phyloP scores from a whole-genome alignment of 2,797 vertebrate species.

The Tenualosa ilisha region DNA sequence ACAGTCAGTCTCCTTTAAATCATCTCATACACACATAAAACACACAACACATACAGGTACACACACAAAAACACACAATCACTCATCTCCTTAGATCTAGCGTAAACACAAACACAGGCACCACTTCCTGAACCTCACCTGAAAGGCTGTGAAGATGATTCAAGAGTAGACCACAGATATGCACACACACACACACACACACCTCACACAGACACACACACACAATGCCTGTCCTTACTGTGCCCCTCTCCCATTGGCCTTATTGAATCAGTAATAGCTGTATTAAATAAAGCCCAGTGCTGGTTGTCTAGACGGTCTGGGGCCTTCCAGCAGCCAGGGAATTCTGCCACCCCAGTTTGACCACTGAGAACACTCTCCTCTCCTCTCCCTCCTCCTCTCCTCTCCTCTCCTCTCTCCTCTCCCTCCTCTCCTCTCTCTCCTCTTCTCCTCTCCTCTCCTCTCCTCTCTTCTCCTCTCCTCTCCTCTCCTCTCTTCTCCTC shows the following conservation, averaged over 20 bases:
- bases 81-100: background rate
- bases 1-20: slow-evolving; percentile 20
- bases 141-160: background rate
- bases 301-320: background rate
- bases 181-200: slow-evolving; percentile 25
- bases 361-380: too few relatives aligned
- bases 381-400: too few relatives aligned
- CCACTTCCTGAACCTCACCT: background rate
- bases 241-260: slow-evolving; percentile 11
- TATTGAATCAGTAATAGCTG: slow-evolving; percentile 23
- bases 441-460: background rate
- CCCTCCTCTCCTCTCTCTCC: too few relatives aligned
- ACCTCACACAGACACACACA: too few relatives aligned
- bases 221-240: slow-evolving; percentile 12
- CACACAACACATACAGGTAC: background rate
- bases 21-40: slow-evolving; percentile 1
- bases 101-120: background rate
- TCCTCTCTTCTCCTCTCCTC: background rate
- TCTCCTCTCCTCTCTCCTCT: too few relatives aligned
- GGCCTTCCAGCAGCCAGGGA: background rate
- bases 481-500: background rate
- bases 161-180: background rate
- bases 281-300: slow-evolving; percentile 12
- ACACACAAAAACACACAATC: background rate
- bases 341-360: background rate